phyloP scores from a whole-genome alignment of 2,888 invertebrate genomes.

The Lagria hirta region DNA sequence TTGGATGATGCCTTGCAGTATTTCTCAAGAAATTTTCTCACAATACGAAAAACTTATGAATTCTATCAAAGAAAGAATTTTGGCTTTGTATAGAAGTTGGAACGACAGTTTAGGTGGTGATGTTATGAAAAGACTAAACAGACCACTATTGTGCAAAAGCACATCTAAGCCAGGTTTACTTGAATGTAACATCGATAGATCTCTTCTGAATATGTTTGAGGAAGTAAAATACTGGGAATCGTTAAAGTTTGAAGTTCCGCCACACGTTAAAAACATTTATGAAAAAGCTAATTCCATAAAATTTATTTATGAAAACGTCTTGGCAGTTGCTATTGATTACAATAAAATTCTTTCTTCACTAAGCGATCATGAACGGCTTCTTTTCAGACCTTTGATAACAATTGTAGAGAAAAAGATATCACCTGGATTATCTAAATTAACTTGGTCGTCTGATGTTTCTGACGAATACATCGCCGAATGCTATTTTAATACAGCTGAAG shows the following conservation, averaged over 20 bases:
- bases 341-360: slow-evolving; percentile 77
- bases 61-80: slow-evolving; percentile 61
- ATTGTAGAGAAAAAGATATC: slow-evolving; percentile 67
- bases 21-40: slow-evolving; percentile 69
- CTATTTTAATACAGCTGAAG: slow-evolving; percentile 65
- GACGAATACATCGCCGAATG: slow-evolving; percentile 74
- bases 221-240: slow-evolving; percentile 76
- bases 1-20: slow-evolving; percentile 76
- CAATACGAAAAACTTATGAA: slow-evolving; percentile 66
- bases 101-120: slow-evolving; percentile 63
- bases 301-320: slow-evolving; percentile 69
- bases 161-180: slow-evolving; percentile 64
- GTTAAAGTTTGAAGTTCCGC: slow-evolving; percentile 69
- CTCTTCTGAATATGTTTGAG: slow-evolving; percentile 60
- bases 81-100: slow-evolving; percentile 61
- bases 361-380: slow-evolving; percentile 71
- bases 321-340: slow-evolving; percentile 72
- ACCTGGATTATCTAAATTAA: slow-evolving; percentile 71
- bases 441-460: slow-evolving; percentile 72
- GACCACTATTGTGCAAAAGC: slow-evolving; percentile 73
- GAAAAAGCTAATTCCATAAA: slow-evolving; percentile 61
- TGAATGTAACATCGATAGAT: slow-evolving; percentile 81
- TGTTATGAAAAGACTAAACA: slow-evolving; percentile 63
- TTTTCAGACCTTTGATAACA: slow-evolving; percentile 75
- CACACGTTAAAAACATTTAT: slow-evolving; percentile 66